Conservation (phyloP, 2,797 vertebrate genomes). For the Sebastes taczanowskii region DNA sequence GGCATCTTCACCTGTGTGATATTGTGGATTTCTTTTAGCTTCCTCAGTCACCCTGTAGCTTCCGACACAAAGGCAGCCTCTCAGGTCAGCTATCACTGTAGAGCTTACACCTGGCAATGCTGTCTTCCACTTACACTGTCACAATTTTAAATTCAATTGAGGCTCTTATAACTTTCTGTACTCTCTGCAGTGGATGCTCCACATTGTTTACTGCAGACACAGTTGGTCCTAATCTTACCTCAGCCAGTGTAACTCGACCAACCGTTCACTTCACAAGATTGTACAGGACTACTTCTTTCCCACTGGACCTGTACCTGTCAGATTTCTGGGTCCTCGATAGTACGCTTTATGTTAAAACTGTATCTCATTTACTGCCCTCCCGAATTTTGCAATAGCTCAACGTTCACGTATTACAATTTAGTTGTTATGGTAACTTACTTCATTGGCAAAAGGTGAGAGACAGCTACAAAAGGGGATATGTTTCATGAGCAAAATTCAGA, state of each 20-base stretch:
- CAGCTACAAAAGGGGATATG: not conserved
- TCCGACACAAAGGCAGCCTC: not conserved
- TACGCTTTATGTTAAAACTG: not conserved
- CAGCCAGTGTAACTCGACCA: not conserved
- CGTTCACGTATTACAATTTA: not conserved
- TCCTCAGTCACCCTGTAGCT: not conserved
- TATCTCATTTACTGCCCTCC: not conserved
- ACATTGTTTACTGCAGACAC: not conserved
- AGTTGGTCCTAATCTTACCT: not conserved
- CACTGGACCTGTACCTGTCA: not conserved
- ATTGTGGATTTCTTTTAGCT: not conserved
- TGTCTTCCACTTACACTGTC: not conserved
- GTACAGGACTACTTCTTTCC: not conserved
- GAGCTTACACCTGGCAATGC: not conserved
- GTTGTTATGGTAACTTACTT: not conserved
- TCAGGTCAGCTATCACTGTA: not conserved
- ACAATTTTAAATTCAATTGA: conserved; percentile 1
- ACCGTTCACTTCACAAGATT: not conserved
- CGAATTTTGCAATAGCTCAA: not conserved
- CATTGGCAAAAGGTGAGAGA: not conserved
- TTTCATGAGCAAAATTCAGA: no score
- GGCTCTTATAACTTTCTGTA: not conserved
- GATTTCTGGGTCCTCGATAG: not conserved
- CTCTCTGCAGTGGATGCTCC: not conserved
- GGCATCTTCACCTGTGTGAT: not conserved